phyloP scores from a whole-genome alignment of 2,113 vertebrate species.

The Myrmophylax atrothorax region DNA sequence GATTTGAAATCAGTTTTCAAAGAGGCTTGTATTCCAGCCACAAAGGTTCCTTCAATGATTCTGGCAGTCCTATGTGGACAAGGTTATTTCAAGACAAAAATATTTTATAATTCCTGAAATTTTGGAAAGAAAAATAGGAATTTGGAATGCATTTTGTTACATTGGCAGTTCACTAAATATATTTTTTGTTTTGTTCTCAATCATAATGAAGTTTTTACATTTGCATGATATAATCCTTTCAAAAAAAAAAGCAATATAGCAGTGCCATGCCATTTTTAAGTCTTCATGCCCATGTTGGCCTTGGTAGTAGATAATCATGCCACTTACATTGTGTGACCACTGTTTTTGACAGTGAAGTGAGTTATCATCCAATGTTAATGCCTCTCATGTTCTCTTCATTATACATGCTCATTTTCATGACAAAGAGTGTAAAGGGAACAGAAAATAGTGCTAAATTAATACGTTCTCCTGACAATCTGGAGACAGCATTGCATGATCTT shows the following conservation, averaged over 20 bases:
- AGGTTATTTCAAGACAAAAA: background rate
- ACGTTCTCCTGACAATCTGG: constrained; percentile 54
- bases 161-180: background rate
- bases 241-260: background rate
- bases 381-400: constrained; percentile 52
- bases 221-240: background rate
- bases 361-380: constrained; percentile 52
- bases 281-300: constrained; percentile 1
- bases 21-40: background rate
- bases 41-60: background rate
- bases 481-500: constrained; percentile 44
- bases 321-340: constrained; percentile 49
- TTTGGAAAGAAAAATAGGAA: background rate
- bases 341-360: constrained; percentile 60
- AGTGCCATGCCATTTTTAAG: constrained; percentile 4
- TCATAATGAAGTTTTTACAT: background rate
- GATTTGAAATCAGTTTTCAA: background rate
- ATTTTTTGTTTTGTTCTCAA: background rate
- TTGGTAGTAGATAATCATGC: constrained; percentile 37
- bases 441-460: constrained; percentile 61
- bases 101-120: background rate
- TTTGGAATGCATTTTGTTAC: background rate
- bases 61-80: background rate
- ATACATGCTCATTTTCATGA: constrained; percentile 61
- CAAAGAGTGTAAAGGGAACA: constrained; percentile 48